Evolutionary conservation across 2,888 invertebrate genomes (phyloP), one percentile per base, ranked within the genome.

Genomic region (Bugulina stolonifera): DNA sequence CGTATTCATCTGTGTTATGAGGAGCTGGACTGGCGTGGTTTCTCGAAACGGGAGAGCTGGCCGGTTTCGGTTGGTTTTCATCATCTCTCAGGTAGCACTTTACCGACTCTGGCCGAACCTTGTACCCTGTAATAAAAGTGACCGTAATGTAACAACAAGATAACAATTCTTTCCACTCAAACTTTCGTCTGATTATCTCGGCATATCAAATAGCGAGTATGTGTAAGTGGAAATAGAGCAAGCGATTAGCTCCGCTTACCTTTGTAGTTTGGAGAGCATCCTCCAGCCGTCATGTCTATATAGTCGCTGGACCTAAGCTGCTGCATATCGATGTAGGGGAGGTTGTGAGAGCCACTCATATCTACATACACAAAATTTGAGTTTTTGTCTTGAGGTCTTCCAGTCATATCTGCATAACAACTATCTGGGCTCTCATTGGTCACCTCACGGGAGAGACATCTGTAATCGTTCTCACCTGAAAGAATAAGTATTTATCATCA

Each of bases 341-440:
- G 18, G 22, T 29, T 22, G 34, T 32, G 34, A 1, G 14, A 14
- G 10, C 64, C 64, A 64, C 64, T 64, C 64, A 64, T 64, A 32
- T 64, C 64, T 32, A 64, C 27, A n/a, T 64, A 64, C 64, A 64
- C 32, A 14, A 64, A 32, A n/a, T 64, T 64, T 14, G 22, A 64
- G 27, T 64, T 64, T n/a, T 34, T 64, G 34, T 64, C 64, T 3
- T 64, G 64, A 22, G 64, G 3, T 64, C 18, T 64, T n/a, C 64
- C 32, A 32, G 29, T 29, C 64, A 64, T 64, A 2, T 43, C 43
- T 43, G 43, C 43, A 18, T 43, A 43, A 5, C 10, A 43, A 43
- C 18, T 5, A 43, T 43, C 43, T 5, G 43, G n/a, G n/a, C n/a
- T n/a, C n/a, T n/a, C n/a, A n/a, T n/a, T n/a, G n/a, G n/a, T n/a